Evolutionary conservation across 2,888 invertebrate species (phyloP), one percentile per base, ranked within the genome.

Genomic region (Tricholauxania praeusta): DNA sequence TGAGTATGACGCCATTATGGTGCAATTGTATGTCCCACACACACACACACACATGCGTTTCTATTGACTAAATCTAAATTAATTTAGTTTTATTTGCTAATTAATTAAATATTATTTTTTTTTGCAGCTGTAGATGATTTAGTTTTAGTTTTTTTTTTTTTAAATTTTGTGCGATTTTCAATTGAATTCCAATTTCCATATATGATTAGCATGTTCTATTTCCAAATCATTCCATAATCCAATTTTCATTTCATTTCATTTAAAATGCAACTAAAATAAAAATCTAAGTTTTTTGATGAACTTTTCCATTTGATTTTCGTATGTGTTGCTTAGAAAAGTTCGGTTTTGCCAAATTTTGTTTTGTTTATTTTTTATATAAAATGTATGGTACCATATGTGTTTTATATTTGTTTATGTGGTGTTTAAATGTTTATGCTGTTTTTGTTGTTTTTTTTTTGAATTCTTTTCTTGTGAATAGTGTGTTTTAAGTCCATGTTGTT

Each of bases 141-240:
- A 73, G 70, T 63, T 59, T n/a, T n/a, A n/a, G n/a, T n/a, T n/a
- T n/a, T 48, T 71, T 64, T 39, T 75, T 73, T 72, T 67, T 55
- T 68, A 62, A 67, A 76, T 71, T 75, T 69, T 59, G 55, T 53
- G 60, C 28, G 2, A 19, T 71, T 51, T 73, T 51, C 65, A 57
- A 72, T 55, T 69, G 28, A 72, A 74, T 79, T 74, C 77, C 78
- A 72, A 70, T 39, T 59, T 79, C 79, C 78, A 79, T 39, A 47
- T 15, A 47, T 63, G 15, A 17, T 47, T 63, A 63, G 14, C 28
- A 15, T 60, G 22, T 55, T 67, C 49, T 63, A 55, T 70, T 63
- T 72, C 70, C 73, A 66, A 57, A 65, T 53, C 64, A 51, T 51
- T 67, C 63, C 67, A 55, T 67, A 59, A 47, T 69, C 57, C 51